Evolutionary conservation across 2,113 vertebrate genomes (phyloP).

Genomic region (Odontophorus gujanensis): DNA sequence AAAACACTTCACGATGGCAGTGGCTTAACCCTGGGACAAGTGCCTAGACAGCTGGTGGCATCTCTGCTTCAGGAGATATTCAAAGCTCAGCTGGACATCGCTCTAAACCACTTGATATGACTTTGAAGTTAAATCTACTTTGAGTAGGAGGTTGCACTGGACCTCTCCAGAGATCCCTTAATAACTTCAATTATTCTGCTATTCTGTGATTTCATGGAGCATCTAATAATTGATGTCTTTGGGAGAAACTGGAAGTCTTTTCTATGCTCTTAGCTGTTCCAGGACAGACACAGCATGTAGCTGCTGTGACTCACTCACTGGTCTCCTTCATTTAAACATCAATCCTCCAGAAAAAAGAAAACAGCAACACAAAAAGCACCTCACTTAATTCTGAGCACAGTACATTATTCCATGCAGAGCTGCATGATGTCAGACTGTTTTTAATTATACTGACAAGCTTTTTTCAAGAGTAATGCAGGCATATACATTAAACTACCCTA

Average conservation of each 20-base stretch:
- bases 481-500: not conserved
- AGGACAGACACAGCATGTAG: slow-evolving; percentile 15
- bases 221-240: not conserved
- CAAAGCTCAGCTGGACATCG: not conserved
- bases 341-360: not conserved
- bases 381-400: slow-evolving; percentile 1
- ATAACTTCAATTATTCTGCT: not conserved
- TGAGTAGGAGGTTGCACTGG: not conserved
- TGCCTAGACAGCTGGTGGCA: not conserved
- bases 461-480: not conserved
- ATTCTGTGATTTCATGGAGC: slow-evolving; percentile 5
- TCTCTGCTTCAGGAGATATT: not conserved
- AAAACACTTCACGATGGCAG: not conserved
- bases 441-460: not conserved
- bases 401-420: slow-evolving; percentile 23
- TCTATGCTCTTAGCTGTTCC: slow-evolving; percentile 31
- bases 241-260: slow-evolving; percentile 29
- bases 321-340: slow-evolving; percentile 16
- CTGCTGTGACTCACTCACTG: slow-evolving; percentile 53
- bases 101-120: not conserved
- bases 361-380: no score
- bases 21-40: not conserved
- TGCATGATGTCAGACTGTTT: not conserved
- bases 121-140: not conserved
- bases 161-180: not conserved